A percentile compares a stretch with the other conserved stretches of the same genome.
Evolutionary conservation across 2,888 invertebrate genomes (phyloP).

Genomic region (Coelinius sp.): DNA sequence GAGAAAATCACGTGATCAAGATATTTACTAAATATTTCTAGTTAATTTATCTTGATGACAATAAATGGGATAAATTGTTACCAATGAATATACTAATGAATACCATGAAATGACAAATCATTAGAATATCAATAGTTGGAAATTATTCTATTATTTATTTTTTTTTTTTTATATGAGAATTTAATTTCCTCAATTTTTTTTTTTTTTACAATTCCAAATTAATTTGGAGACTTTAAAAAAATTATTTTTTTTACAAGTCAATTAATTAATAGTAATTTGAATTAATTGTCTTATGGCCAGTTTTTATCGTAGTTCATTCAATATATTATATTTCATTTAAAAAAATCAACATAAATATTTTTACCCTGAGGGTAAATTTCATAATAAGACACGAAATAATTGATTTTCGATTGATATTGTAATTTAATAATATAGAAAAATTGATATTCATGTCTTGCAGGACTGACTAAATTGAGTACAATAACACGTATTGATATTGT

Average conservation of each 20-base stretch:
- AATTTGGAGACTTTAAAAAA: no score
- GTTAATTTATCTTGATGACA: neutral
- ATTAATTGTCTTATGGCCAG: neutral
- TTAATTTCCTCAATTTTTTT: neutral
- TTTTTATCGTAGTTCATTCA: neutral
- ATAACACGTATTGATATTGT: neutral
- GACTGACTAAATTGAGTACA: conserved; percentile 1
- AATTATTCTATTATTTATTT: conserved; percentile 7
- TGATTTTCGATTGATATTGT: neutral
- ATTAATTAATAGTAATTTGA: no score
- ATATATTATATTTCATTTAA: no score
- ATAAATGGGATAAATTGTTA: conserved; percentile 35
- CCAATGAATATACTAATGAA: conserved; percentile 10
- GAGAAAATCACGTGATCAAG: conserved; percentile 47
- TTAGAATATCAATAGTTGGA: conserved; percentile 1
- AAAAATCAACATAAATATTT: neutral
- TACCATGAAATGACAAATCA: neutral
- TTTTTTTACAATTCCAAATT: no score
- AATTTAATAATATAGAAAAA: neutral
- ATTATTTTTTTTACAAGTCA: no score
- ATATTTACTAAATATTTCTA: neutral
- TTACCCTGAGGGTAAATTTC: neutral
- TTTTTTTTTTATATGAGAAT: neutral
- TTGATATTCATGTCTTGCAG: neutral
- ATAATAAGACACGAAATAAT: neutral